phyloP scores from a whole-genome alignment of 1,140 invertebrate species.

The Dreissena rostriformis region DNA sequence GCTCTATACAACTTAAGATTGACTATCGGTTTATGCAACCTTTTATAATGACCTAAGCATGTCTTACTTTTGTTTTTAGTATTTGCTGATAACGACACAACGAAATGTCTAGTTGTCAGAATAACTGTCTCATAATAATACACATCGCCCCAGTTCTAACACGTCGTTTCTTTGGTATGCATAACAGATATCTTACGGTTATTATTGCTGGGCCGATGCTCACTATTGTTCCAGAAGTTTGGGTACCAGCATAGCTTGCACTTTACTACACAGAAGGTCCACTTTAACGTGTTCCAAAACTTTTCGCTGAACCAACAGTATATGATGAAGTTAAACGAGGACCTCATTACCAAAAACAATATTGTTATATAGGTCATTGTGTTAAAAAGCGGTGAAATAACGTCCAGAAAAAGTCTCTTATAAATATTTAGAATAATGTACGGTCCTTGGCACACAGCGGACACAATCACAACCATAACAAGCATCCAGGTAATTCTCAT shows the following conservation, averaged over 20 bases:
- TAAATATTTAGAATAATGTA: slow-evolving; percentile 59
- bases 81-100: too few species aligned
- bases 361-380: slow-evolving; percentile 47
- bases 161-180: slow-evolving; percentile 69
- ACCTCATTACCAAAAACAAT: slow-evolving; percentile 87
- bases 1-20: too few species aligned
- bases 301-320: slow-evolving; percentile 91
- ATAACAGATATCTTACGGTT: slow-evolving; percentile 66
- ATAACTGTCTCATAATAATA: too few species aligned
- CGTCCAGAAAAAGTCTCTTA: slow-evolving; percentile 80
- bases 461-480: slow-evolving; percentile 88
- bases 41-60: too few species aligned
- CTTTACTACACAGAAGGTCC: slow-evolving; percentile 83
- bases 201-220: slow-evolving; percentile 61
- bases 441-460: slow-evolving; percentile 88
- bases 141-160: slow-evolving; percentile 34
- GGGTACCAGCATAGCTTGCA: slow-evolving; percentile 55
- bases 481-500: slow-evolving; percentile 88
- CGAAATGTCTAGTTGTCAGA: too few species aligned
- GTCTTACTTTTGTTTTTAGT: too few species aligned
- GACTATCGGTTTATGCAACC: too few species aligned
- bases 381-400: slow-evolving; percentile 5
- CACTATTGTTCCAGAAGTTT: slow-evolving; percentile 42
- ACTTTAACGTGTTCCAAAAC: slow-evolving; percentile 88
- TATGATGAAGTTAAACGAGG: slow-evolving; percentile 88